phyloP scores from a whole-genome alignment of 2,113 vertebrate species.

The Corythoichthys haematopterus region DNA sequence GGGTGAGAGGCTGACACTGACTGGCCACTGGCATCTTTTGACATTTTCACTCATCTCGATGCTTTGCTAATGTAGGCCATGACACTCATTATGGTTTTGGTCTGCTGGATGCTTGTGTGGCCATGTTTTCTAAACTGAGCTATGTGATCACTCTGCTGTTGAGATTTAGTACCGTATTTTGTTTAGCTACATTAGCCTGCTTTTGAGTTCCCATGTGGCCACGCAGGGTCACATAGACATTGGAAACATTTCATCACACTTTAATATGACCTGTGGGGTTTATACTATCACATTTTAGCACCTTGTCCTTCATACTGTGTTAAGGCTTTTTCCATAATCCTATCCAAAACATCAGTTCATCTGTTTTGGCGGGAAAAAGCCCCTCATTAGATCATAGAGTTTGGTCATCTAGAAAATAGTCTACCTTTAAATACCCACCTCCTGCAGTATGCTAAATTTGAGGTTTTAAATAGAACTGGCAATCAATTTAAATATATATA shows the following conservation, averaged over 20 bases:
- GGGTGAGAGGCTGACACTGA: conserved; percentile 3
- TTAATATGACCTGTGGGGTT: background rate
- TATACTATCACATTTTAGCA: background rate
- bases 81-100: conserved; percentile 10
- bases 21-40: conserved; percentile 15
- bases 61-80: conserved; percentile 13
- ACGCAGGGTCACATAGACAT: conserved; percentile 4
- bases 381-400: too few species aligned
- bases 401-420: too few species aligned
- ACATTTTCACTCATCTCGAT: conserved; percentile 13
- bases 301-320: background rate
- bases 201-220: conserved; percentile 35
- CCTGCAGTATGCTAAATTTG: too few species aligned
- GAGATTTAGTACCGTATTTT: conserved; percentile 35
- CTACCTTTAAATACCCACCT: too few species aligned
- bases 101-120: conserved; percentile 24
- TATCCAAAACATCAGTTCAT: too few species aligned
- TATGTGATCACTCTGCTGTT: conserved; percentile 52
- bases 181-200: conserved; percentile 53
- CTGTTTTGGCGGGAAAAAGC: too few species aligned
- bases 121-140: conserved; percentile 47
- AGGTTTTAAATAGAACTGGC: too few species aligned
- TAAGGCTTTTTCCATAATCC: too few species aligned
- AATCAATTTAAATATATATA: too few species aligned
- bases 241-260: conserved; percentile 16